A percentile compares a stretch with the other conserved stretches of the same genome.
phyloP scores from a whole-genome alignment of 2,888 invertebrate genomes.

The Scaptomyza cyrtandrae region DNA sequence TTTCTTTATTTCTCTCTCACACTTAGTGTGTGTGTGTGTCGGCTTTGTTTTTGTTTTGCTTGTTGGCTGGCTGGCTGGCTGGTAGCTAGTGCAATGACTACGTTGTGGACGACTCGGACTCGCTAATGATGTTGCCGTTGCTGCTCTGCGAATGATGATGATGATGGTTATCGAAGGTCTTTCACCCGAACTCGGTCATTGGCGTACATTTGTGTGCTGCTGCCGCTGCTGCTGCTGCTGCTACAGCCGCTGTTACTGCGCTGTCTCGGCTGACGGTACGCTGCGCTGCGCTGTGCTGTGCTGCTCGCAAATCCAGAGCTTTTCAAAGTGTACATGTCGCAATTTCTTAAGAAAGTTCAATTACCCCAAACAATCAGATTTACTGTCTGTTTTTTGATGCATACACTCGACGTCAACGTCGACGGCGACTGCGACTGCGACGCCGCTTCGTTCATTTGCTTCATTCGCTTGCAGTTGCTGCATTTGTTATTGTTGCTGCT shows the following conservation, averaged over 20 bases:
- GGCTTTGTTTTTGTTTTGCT: conserved; percentile 72
- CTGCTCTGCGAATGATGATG: conserved; percentile 80
- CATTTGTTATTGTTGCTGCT: conserved; percentile 30
- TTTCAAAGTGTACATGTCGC: conserved; percentile 84
- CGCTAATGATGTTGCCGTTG: conserved; percentile 71
- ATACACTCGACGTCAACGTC: conserved; percentile 65
- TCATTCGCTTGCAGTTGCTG: conserved; percentile 50
- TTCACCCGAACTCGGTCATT: conserved; percentile 85
- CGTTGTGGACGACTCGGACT: conserved; percentile 58
- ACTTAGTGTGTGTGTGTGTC: conserved; percentile 13
- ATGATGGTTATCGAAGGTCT: conserved; percentile 85
- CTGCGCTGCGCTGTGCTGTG: conserved; percentile 63
- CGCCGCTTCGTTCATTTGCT: conserved; percentile 64
- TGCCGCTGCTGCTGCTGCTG: conserved; percentile 45
- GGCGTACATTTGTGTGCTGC: conserved; percentile 84
- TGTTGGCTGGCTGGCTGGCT: conserved; percentile 40
- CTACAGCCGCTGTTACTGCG: conserved; percentile 31
- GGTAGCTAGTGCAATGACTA: conserved; percentile 72
- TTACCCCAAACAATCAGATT: conserved; percentile 84
- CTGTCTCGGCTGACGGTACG: conserved; percentile 50
- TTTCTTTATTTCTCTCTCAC: conserved; percentile 9
- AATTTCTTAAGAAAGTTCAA: conserved; percentile 84
- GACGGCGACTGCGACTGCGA: conserved; percentile 19
- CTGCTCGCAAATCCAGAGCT: conserved; percentile 83
- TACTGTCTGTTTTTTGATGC: conserved; percentile 83